These are phyloP conservation scores for Puma concolor DNA, from an alignment of 2,113 vertebrate genomes.

Conservation along the genomic window DNA sequence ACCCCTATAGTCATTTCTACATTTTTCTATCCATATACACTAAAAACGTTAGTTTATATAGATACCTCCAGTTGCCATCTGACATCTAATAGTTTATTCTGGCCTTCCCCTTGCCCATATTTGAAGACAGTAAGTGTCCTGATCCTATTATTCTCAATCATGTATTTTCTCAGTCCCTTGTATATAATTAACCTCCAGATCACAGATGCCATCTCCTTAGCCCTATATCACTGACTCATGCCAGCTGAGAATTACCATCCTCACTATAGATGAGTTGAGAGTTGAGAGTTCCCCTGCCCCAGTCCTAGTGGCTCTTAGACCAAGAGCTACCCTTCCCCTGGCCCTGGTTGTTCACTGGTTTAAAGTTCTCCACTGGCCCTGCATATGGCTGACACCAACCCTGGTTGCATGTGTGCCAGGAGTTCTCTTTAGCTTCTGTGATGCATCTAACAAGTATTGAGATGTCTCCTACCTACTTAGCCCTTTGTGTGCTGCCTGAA, in stretches of 20 bases:
- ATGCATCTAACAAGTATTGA: neutral
- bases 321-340: neutral
- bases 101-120: neutral
- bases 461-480: neutral
- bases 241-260: neutral
- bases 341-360: neutral
- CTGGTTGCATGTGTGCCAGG: neutral
- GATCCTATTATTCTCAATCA: neutral
- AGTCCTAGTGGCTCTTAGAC: neutral
- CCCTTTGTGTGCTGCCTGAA: neutral
- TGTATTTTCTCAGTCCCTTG: neutral
- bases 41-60: neutral
- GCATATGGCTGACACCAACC: neutral
- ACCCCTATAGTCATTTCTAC: neutral
- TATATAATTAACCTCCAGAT: neutral
- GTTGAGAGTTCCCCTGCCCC: neutral
- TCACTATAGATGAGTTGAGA: neutral
- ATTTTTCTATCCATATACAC: neutral
- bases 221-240: neutral
- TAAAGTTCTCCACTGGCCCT: neutral
- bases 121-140: neutral
- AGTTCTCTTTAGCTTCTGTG: neutral
- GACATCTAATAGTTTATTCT: neutral
- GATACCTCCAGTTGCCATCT: neutral
- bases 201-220: neutral